Evolutionary conservation across 2,797 vertebrate genomes (phyloP), one percentile per base, ranked within the genome.

Genomic region (Sebastes vulpes): DNA sequence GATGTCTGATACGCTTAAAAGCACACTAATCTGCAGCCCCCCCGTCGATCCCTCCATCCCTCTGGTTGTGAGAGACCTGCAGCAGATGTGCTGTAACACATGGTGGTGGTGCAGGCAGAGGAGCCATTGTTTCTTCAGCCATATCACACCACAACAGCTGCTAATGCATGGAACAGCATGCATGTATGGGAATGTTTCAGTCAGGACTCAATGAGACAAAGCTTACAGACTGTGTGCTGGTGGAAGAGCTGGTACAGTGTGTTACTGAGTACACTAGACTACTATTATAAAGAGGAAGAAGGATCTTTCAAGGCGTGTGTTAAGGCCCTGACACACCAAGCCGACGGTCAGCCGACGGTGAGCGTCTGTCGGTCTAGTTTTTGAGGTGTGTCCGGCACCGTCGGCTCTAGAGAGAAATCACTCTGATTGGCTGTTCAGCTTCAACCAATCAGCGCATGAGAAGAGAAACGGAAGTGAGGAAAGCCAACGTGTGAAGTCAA

Each of bases 1-100:
- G 80, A 90, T 75, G 78, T 86, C 82, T 76, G 82, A 85, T 83
- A 81, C 20, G 59, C 67, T 87, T 81, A 85, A 61, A 86, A 57
- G 64, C 65, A 6, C 48, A 28, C 58, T 86, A 79, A 80, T 77
- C 72, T 81, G 58, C 25, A 70, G 63, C 42, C 18, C 32, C 52
- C 69, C 9, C 52, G 12, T 60, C 61, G 9, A 9, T 56, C 38
- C 54, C 42, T 75, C 35, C 11, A 38, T 38, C 35, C 11, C 35
- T 38, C 35, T 38, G 35, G 35, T 38, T 38, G 11, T 38, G 35
- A 16, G 38, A 72, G 53, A 54, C 65, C 68, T 70, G 64, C 75
- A 66, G 70, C 46, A 64, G 57, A 64, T 64, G 53, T 63, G 66
- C 6, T 52, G 14, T 0, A 56, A 75, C 54, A 71, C 32, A 66